A percentile compares a stretch with the other conserved stretches of the same genome.
Evolutionary conservation across 1,140 invertebrate genomes (phyloP).

Genomic region (Heliconius nattereri): DNA sequence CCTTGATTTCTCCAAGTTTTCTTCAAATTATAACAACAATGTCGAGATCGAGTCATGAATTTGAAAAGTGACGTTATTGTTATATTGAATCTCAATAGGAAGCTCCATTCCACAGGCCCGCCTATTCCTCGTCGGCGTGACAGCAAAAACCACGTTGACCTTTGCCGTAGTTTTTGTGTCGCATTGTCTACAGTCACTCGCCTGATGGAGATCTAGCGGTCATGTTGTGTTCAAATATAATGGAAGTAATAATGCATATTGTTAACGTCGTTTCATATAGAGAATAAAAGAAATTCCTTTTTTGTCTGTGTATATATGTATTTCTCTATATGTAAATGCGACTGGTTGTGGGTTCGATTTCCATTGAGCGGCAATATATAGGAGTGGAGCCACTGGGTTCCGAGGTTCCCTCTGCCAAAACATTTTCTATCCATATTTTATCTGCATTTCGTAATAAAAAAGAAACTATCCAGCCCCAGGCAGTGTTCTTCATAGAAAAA

Average conservation of each 20-base stretch:
- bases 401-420: too few species aligned
- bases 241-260: background rate
- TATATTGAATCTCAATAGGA: slow-evolving; percentile 1
- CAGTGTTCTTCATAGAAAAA: slow-evolving; percentile 3
- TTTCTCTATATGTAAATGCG: background rate
- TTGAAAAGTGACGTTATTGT: slow-evolving; percentile 2
- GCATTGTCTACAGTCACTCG: slow-evolving; percentile 24
- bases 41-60: background rate
- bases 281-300: background rate
- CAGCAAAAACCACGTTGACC: slow-evolving; percentile 36
- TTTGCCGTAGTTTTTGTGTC: slow-evolving; percentile 32
- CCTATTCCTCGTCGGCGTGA: slow-evolving; percentile 29
- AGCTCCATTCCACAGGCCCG: slow-evolving; percentile 22
- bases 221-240: slow-evolving; percentile 1
- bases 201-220: slow-evolving; percentile 16
- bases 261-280: too few species aligned
- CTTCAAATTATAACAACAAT: background rate
- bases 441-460: background rate
- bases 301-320: background rate
- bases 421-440: background rate
- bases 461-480: background rate
- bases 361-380: too few species aligned
- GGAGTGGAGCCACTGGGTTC: too few species aligned
- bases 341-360: too few species aligned
- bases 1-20: too few species aligned